These are phyloP conservation scores for Sebastes steindachneri DNA, from an alignment of 2,797 vertebrate genomes.

Conservation along the genomic window DNA sequence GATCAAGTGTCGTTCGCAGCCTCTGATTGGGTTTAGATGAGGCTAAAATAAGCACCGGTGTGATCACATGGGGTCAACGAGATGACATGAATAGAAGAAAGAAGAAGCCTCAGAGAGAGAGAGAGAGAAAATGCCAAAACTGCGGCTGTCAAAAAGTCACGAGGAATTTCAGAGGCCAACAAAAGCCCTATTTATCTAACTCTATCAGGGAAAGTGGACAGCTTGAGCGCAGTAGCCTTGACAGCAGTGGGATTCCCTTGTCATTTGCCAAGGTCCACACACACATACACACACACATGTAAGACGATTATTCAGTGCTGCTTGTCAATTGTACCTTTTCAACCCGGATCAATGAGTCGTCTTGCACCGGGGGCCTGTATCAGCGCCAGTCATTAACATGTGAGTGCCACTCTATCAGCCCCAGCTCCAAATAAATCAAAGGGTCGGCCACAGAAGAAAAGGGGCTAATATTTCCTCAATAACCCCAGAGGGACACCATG, in stretches of 20 bases:
- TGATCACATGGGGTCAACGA: constrained; percentile 53
- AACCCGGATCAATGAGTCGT: constrained; percentile 80
- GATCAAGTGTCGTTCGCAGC: constrained; percentile 34
- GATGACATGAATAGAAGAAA: constrained; percentile 25
- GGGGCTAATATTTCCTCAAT: constrained; percentile 84
- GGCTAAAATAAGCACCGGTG: constrained; percentile 31
- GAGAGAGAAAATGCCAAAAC: constrained; percentile 45
- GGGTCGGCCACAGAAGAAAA: constrained; percentile 77
- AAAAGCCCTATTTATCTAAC: constrained; percentile 68
- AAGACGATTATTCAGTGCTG: constrained; percentile 78
- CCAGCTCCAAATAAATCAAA: constrained; percentile 82
- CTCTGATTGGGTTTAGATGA: constrained; percentile 27
- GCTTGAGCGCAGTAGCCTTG: constrained; percentile 61
- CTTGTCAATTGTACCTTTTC: constrained; percentile 83
- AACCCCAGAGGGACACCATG: constrained; percentile 81
- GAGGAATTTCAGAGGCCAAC: constrained; percentile 52
- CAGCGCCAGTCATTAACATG: constrained; percentile 81
- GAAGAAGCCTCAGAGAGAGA: constrained; percentile 22
- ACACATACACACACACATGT: constrained; percentile 31
- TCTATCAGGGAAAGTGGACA: constrained; percentile 64
- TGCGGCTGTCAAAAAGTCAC: constrained; percentile 61
- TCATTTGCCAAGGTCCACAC: constrained; percentile 66
- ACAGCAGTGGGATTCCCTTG: constrained; percentile 73
- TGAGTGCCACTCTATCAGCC: constrained; percentile 80
- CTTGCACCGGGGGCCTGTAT: constrained; percentile 68